Evolutionary conservation across 1,140 invertebrate genomes (phyloP).

Genomic region (Drepana arcuata): DNA sequence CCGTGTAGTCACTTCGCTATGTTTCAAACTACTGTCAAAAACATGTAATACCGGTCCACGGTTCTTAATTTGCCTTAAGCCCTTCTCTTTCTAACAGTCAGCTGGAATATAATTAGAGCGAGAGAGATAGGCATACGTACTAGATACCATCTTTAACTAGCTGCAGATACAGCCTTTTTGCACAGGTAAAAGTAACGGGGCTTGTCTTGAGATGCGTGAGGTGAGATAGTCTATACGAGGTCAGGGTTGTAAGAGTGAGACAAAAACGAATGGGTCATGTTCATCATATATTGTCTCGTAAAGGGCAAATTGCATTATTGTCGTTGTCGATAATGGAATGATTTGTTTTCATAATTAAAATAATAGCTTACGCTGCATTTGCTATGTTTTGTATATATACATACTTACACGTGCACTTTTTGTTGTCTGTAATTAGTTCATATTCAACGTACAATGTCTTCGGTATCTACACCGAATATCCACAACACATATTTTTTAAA

Average conservation of each 20-base stretch:
- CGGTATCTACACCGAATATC: no score
- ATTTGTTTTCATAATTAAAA: no score
- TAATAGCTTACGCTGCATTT: no score
- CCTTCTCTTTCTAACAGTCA: conserved; percentile 11
- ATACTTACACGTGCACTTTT: no score
- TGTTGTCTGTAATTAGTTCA: no score
- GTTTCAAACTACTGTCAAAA: conserved; percentile 63
- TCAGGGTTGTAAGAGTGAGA: conserved; percentile 35
- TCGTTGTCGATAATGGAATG: no score
- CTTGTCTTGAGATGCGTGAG: conserved; percentile 63
- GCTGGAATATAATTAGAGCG: conserved; percentile 1
- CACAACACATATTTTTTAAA: no score
- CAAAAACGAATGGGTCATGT: conserved; percentile 33
- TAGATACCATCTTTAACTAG: conserved; percentile 9
- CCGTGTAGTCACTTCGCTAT: conserved; percentile 15
- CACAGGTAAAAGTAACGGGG: conserved; percentile 68
- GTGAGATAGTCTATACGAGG: conserved; percentile 31
- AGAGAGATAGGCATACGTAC: conserved; percentile 22
- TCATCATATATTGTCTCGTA: no score
- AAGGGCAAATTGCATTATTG: no score
- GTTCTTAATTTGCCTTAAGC: conserved; percentile 26
- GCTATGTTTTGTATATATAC: no score
- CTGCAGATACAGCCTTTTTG: conserved; percentile 66
- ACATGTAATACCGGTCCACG: conserved; percentile 55
- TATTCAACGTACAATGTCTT: no score